These are phyloP conservation scores for Loriculus beryllinus DNA, from an alignment of 2,797 vertebrate genomes.

Conservation along the genomic window DNA sequence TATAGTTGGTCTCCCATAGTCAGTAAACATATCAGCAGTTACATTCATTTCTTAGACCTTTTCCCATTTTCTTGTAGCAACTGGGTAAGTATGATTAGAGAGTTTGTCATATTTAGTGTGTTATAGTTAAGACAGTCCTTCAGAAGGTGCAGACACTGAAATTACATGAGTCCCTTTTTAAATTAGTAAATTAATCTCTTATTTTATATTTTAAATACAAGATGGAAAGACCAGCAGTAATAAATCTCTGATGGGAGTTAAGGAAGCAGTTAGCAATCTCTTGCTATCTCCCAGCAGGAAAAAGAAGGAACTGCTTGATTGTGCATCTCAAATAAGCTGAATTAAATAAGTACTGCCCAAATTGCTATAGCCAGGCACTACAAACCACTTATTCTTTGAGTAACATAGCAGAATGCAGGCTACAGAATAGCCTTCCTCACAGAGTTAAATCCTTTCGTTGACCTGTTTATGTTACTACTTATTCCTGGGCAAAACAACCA, in stretches of 20 bases:
- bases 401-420: background rate
- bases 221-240: accelerated
- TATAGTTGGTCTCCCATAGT: background rate
- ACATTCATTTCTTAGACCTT: background rate
- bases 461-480: background rate
- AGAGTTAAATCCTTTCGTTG: background rate
- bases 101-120: background rate
- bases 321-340: background rate
- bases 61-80: background rate
- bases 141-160: background rate
- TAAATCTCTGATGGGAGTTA: background rate
- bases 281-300: background rate
- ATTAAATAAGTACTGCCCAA: background rate
- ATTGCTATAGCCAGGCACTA: background rate
- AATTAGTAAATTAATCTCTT: background rate
- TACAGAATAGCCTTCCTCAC: background rate
- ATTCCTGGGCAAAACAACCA: background rate
- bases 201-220: background rate
- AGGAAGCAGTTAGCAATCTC: background rate
- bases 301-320: background rate
- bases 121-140: background rate
- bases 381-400: background rate
- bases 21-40: background rate
- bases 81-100: background rate
- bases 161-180: background rate